phyloP scores from a whole-genome alignment of 1,140 invertebrate genomes.

The Hylyphantes graminicola region DNA sequence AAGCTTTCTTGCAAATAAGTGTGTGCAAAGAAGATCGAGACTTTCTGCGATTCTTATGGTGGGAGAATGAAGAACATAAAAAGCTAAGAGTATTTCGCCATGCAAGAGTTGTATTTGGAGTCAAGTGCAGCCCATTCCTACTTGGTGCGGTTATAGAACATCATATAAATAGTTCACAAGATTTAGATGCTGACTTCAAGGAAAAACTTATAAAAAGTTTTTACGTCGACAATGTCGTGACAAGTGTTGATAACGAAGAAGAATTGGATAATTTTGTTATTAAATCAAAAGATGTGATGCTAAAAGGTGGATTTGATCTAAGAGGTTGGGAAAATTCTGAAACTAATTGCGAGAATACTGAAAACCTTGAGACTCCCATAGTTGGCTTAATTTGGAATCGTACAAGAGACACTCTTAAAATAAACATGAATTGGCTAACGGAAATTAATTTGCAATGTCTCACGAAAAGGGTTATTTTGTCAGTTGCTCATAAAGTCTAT shows the following conservation, averaged over 20 bases:
- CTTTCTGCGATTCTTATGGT: not conserved
- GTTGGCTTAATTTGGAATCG: not conserved
- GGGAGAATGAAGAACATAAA: not conserved
- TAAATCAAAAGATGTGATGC: not conserved
- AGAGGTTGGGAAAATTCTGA: slow-evolving; percentile 10
- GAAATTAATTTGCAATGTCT: not conserved
- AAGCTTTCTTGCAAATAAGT: not conserved
- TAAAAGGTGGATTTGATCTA: slow-evolving; percentile 1
- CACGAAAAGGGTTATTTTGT: not conserved
- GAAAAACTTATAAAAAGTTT: not conserved
- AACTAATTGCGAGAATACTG: not conserved
- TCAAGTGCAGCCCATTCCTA: not conserved
- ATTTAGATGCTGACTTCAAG: not conserved
- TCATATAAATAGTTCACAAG: not conserved
- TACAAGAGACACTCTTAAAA: not conserved
- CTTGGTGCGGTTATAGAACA: not conserved
- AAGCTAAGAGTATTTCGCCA: not conserved
- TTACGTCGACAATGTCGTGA: slow-evolving; percentile 15
- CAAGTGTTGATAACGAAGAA: not conserved
- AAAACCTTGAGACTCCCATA: not conserved
- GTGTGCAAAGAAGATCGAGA: not conserved
- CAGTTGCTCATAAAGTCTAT: not conserved
- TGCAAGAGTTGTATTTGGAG: not conserved
- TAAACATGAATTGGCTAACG: not conserved
- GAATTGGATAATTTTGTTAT: not conserved